These are phyloP conservation scores for Drosophila funebris DNA, from an alignment of 1,140 invertebrate species.

Conservation along the genomic window DNA sequence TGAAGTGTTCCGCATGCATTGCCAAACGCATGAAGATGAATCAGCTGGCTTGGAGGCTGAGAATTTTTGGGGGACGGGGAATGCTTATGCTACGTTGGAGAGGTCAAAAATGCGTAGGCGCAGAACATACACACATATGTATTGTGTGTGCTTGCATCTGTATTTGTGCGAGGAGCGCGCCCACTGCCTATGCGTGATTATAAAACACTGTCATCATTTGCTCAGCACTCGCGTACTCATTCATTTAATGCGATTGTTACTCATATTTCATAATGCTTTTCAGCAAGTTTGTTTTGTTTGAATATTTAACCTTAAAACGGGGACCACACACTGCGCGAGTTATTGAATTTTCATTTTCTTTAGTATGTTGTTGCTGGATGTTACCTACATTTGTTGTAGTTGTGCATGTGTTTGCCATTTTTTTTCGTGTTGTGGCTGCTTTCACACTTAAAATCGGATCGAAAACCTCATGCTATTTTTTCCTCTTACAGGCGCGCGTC, in stretches of 20 bases:
- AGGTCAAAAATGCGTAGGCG: conserved; percentile 66
- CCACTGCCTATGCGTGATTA: conserved; percentile 50
- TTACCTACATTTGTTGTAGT: conserved; percentile 75
- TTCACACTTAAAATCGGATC: conserved; percentile 46
- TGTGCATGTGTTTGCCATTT: conserved; percentile 77
- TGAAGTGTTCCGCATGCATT: conserved; percentile 44
- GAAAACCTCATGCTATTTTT: conserved; percentile 56
- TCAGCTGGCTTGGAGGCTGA: conserved; percentile 52
- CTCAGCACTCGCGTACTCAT: conserved; percentile 31
- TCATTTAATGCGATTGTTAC: conserved; percentile 27
- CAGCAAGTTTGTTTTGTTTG: conserved; percentile 7
- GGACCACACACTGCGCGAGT: conserved; percentile 33
- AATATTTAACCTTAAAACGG: conserved; percentile 58
- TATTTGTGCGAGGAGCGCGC: conserved; percentile 22
- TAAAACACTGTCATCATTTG: conserved; percentile 68
- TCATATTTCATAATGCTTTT: conserved; percentile 68
- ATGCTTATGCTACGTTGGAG: conserved; percentile 54
- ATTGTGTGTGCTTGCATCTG: conserved; percentile 52
- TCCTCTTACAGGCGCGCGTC: conserved; percentile 38
- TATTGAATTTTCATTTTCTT: conserved; percentile 75
- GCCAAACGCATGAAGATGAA: conserved; percentile 48
- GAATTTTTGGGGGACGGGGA: not conserved
- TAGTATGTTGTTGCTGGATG: conserved; percentile 38
- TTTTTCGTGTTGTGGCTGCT: conserved; percentile 59
- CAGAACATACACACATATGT: conserved; percentile 19